Evolutionary conservation across 2,113 vertebrate genomes (phyloP).

Genomic region (Alligator sinensis): DNA sequence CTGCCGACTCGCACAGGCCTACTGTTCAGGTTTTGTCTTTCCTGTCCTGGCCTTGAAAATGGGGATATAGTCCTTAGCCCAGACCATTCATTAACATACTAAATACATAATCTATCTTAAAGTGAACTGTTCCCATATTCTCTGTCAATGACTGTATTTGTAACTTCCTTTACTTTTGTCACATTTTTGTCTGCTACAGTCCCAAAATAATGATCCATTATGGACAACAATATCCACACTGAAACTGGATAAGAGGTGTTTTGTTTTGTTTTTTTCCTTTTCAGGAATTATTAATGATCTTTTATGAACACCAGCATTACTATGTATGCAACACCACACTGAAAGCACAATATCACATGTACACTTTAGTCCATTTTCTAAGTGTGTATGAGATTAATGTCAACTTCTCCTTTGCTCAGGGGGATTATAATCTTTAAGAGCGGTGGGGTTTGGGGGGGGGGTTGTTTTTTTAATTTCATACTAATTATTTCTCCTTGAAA

Average conservation of each 20-base stretch:
- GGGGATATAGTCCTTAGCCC: background rate
- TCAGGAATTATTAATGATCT: background rate
- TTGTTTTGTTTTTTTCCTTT: background rate
- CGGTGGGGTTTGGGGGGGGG: rapidly evolving
- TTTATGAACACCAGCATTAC: background rate
- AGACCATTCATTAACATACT: background rate
- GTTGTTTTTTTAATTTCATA: background rate
- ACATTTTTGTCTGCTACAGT: background rate
- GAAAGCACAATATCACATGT: rapidly evolving
- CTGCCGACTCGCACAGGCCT: too few relatives aligned
- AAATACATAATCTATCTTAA: background rate
- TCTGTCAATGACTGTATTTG: background rate
- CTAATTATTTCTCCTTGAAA: background rate
- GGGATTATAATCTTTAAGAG: background rate
- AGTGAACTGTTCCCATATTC: background rate
- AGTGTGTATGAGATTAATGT: background rate
- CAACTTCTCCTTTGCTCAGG: background rate
- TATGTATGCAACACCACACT: background rate
- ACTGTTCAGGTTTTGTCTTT: background rate
- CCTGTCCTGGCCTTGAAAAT: background rate
- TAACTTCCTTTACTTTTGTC: background rate
- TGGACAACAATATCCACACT: background rate
- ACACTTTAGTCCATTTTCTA: background rate
- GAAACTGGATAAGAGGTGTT: background rate
- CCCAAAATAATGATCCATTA: background rate